A percentile compares a stretch with the other conserved stretches of the same genome.
phyloP scores from a whole-genome alignment of 2,797 vertebrate species.

The Spinus olivaceus region DNA sequence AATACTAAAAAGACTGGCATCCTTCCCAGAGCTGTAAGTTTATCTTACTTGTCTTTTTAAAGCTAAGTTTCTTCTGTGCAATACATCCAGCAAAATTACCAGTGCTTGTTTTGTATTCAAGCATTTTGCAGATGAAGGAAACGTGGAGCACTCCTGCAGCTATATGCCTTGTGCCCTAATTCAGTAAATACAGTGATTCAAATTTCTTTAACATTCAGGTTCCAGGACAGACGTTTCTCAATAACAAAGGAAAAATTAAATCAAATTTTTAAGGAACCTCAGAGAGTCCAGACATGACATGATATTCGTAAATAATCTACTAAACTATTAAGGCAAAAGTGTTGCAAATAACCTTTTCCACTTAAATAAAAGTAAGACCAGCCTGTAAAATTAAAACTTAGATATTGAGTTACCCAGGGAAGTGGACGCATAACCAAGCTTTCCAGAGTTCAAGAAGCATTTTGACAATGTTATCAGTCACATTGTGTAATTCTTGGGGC shows the following conservation, averaged over 20 bases:
- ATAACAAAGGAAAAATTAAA: background rate
- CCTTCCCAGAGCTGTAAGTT: constrained; percentile 63
- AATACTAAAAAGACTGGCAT: constrained; percentile 66
- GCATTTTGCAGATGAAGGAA: background rate
- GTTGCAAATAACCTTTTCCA: background rate
- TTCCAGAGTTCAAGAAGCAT: background rate
- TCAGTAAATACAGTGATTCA: background rate
- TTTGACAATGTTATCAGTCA: background rate
- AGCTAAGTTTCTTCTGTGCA: background rate
- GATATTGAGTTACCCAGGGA: background rate
- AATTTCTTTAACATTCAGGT: background rate
- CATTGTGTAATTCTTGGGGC: background rate
- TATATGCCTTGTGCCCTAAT: background rate
- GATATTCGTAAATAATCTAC: background rate
- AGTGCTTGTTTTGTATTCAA: background rate
- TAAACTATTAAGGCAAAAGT: background rate
- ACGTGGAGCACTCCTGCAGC: background rate
- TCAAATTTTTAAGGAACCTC: background rate
- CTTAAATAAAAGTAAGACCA: background rate
- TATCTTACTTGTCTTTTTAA: constrained; percentile 56
- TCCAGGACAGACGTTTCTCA: background rate
- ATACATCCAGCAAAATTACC: background rate
- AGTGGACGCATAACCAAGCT: background rate
- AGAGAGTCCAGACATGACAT: background rate
- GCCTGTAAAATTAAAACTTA: background rate